Evolutionary conservation across 2,113 vertebrate genomes (phyloP).

Genomic region (Ochotona princeps): DNA sequence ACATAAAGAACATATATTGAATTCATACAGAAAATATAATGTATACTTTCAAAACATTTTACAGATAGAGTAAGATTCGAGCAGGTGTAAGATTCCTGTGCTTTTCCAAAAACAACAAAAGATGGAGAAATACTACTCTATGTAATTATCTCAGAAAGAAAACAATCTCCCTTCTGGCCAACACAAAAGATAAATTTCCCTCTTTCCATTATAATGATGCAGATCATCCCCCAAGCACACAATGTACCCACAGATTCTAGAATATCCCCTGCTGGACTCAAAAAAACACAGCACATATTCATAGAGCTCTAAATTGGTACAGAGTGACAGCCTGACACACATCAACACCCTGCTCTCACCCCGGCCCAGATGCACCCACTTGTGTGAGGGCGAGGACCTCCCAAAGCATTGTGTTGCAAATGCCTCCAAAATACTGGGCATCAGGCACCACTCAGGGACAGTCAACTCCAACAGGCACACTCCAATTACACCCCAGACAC

Average conservation of each 20-base stretch:
- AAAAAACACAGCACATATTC: neutral
- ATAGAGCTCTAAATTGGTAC: neutral
- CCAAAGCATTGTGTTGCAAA: neutral
- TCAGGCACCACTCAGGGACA: neutral
- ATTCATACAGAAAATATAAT: too few relatives aligned
- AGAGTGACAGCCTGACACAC: neutral
- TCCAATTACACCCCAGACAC: neutral
- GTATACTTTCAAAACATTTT: slow-evolving; percentile 5
- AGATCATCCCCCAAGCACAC: neutral
- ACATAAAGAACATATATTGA: too few relatives aligned
- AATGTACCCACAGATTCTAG: neutral
- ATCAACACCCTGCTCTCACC: slow-evolving; percentile 1
- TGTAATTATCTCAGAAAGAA: neutral
- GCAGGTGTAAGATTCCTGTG: neutral
- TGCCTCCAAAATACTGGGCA: neutral
- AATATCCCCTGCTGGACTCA: slow-evolving; percentile 21
- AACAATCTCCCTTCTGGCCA: neutral
- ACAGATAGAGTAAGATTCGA: neutral
- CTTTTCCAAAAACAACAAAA: neutral
- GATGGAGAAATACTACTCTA: neutral
- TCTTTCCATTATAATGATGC: neutral
- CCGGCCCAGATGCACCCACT: neutral
- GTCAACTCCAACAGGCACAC: neutral
- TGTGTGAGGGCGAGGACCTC: neutral
- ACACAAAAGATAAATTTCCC: neutral